These are phyloP conservation scores for Aporophyla nigra DNA, from an alignment of 2,888 invertebrate species.

Conservation along the genomic window DNA sequence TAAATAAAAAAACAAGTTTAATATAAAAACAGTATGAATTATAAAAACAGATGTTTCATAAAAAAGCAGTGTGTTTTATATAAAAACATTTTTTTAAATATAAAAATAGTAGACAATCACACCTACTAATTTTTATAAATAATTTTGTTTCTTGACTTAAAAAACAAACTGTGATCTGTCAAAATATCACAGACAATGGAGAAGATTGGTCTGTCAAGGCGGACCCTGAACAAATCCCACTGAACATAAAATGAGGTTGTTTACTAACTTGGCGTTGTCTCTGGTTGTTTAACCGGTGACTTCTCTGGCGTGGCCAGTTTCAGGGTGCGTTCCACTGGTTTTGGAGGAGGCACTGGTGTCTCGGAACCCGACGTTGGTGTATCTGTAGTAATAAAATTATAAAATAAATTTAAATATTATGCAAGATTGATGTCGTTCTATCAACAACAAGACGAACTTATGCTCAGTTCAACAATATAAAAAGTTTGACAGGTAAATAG, in stretches of 20 bases:
- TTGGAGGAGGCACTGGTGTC: slow-evolving; percentile 75
- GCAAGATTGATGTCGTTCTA: neutral
- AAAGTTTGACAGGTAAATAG: neutral
- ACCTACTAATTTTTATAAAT: too few species aligned
- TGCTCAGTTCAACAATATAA: neutral
- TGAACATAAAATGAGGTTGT: slow-evolving; percentile 6
- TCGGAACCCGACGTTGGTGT: slow-evolving; percentile 86
- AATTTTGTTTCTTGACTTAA: neutral
- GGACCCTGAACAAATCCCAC: slow-evolving; percentile 15
- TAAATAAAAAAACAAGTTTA: neutral
- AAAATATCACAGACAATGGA: slow-evolving; percentile 39
- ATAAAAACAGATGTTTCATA: neutral
- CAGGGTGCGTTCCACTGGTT: slow-evolving; percentile 80
- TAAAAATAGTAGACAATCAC: neutral
- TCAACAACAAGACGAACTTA: neutral
- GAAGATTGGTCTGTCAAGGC: slow-evolving; percentile 49
- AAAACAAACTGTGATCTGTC: neutral
- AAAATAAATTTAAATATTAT: neutral
- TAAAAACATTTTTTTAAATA: neutral
- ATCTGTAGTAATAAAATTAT: slow-evolving; percentile 68
- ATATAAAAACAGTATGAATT: neutral
- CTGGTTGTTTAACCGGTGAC: slow-evolving; percentile 80
- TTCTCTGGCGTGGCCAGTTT: slow-evolving; percentile 85
- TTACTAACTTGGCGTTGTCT: slow-evolving; percentile 73
- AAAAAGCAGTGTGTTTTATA: neutral